Conservation (phyloP, 2,113 vertebrate species). For the Tetrao urogallus region DNA sequence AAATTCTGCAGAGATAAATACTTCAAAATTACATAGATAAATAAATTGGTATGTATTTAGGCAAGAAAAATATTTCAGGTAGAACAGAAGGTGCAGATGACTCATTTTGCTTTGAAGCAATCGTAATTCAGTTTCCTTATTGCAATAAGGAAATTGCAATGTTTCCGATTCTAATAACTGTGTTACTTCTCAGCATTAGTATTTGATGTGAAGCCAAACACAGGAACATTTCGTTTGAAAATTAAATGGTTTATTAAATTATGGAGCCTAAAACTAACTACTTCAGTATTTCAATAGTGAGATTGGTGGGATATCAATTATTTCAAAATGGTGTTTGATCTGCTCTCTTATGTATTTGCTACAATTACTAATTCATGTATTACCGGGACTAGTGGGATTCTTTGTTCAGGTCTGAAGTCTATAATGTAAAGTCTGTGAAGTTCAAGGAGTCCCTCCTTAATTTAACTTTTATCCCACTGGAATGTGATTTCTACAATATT, state of each 20-base stretch:
- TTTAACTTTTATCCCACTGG: conserved; percentile 1
- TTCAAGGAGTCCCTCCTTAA: background rate
- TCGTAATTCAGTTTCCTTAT: background rate
- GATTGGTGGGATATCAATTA: background rate
- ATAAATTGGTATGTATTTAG: background rate
- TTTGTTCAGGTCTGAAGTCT: background rate
- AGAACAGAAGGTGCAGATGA: background rate
- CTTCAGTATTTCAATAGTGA: background rate
- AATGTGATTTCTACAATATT: background rate
- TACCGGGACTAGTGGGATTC: background rate
- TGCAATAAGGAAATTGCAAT: no score
- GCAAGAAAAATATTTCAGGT: background rate
- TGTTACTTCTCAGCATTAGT: background rate
- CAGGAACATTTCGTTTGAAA: background rate
- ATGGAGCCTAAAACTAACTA: background rate
- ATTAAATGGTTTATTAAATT: background rate
- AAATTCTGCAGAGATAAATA: background rate
- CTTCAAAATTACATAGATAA: background rate
- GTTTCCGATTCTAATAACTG: background rate
- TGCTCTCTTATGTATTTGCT: background rate
- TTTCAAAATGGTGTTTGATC: background rate
- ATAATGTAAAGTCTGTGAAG: background rate
- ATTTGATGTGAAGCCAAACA: background rate
- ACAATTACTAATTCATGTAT: background rate
- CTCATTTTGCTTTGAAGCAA: background rate